Evolutionary conservation across 2,113 vertebrate species (phyloP).

Genomic region (Siniperca knerii): DNA sequence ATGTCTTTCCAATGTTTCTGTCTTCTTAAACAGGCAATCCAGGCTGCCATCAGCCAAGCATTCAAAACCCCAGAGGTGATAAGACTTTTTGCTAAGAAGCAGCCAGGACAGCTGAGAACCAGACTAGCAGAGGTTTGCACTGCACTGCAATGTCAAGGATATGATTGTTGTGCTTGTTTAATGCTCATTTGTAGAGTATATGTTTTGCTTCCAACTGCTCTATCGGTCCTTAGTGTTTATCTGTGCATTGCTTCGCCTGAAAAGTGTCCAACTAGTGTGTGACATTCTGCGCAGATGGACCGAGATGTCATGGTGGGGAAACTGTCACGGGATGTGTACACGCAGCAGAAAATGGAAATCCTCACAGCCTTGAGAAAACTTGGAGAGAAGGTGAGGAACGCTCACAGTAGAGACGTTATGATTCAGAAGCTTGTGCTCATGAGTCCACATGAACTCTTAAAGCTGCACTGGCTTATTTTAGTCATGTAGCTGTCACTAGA

Average conservation of each 20-base stretch:
- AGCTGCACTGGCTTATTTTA: conserved; percentile 20
- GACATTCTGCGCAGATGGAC: conserved; percentile 89
- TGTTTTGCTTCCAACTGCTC: not conserved
- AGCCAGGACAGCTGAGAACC: conserved; percentile 94
- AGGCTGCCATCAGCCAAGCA: conserved; percentile 98
- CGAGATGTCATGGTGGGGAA: conserved; percentile 97
- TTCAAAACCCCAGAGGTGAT: conserved; percentile 99
- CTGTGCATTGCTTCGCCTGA: not conserved
- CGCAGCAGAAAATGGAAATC: conserved; percentile 96
- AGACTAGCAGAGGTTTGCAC: conserved; percentile 92
- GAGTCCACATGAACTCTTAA: not conserved
- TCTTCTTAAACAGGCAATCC: conserved; percentile 89
- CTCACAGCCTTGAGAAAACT: conserved; percentile 95
- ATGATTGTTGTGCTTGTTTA: not conserved
- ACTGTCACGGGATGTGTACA: conserved; percentile 88
- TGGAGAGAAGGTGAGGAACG: conserved; percentile 92
- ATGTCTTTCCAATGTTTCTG: conserved; percentile 38
- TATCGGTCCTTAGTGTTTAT: not conserved
- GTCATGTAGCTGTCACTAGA: not conserved
- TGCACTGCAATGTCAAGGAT: not conserved
- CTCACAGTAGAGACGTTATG: conserved; percentile 7
- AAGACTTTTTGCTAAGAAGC: conserved; percentile 97
- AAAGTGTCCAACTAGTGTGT: conserved; percentile 43
- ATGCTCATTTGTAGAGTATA: no score
- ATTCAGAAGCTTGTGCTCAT: conserved; percentile 48